A percentile compares a stretch with the other conserved stretches of the same genome.
These are phyloP conservation scores for Alectura lathami DNA, from an alignment of 2,113 vertebrate species.

Conservation along the genomic window DNA sequence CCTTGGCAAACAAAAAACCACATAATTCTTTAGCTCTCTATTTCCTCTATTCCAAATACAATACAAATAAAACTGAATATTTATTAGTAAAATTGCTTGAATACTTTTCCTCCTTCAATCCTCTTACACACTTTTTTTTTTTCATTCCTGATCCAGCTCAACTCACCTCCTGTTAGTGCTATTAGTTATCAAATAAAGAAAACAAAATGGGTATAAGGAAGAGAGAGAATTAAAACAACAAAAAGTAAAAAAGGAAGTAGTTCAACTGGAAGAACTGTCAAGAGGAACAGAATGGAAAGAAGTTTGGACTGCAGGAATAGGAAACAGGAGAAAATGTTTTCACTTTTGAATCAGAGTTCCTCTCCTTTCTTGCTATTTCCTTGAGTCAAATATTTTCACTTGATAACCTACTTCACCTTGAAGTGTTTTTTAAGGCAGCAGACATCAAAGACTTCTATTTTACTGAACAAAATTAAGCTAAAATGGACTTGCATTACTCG, in stretches of 20 bases:
- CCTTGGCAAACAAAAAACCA: background rate
- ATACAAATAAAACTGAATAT: background rate
- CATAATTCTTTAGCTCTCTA: background rate
- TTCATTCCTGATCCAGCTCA: background rate
- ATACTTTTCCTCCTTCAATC: background rate
- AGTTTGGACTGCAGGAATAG: background rate
- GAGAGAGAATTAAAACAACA: background rate
- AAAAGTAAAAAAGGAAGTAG: background rate
- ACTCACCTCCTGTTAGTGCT: background rate
- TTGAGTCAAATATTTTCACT: background rate
- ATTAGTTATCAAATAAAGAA: background rate
- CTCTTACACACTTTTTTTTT: background rate
- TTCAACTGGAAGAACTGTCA: background rate
- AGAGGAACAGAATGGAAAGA: background rate
- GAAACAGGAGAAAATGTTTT: background rate
- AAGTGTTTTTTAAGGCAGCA: background rate
- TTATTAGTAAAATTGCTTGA: background rate
- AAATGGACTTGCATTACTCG: background rate
- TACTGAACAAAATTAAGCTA: background rate
- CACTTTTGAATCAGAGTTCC: background rate
- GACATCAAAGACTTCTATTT: background rate
- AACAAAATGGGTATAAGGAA: background rate
- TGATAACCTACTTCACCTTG: conserved; percentile 7
- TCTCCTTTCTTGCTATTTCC: background rate
- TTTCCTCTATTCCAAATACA: background rate